phyloP scores from a whole-genome alignment of 1,140 invertebrate genomes.

The Scylla paramamosain region DNA sequence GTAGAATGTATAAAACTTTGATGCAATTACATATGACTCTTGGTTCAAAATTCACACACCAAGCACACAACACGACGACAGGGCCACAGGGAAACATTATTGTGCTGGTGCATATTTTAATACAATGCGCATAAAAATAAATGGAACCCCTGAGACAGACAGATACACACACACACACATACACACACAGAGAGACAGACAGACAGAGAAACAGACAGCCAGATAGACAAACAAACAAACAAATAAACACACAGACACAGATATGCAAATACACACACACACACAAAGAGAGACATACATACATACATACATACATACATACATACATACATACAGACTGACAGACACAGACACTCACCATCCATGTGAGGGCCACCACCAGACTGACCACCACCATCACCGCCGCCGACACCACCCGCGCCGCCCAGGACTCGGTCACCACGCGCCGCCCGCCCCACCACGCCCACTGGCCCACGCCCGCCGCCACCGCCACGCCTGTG shows the following conservation, averaged over 20 bases:
- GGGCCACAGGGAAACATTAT: no score
- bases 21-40: no score
- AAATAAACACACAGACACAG: background rate
- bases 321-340: no score
- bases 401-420: slow-evolving; percentile 26
- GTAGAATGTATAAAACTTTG: no score
- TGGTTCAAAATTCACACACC: no score
- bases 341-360: slow-evolving; percentile 40
- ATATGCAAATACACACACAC: background rate
- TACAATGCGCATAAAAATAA: no score
- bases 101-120: no score
- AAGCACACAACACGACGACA: no score
- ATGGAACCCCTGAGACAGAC: background rate
- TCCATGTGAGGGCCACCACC: slow-evolving; percentile 41
- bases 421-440: slow-evolving; percentile 53
- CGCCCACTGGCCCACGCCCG: background rate
- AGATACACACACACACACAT: background rate
- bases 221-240: background rate
- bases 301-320: no score
- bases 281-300: no score
- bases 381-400: slow-evolving; percentile 38
- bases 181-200: background rate
- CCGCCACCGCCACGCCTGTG: background rate
- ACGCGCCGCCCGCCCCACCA: slow-evolving; percentile 55
- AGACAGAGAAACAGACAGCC: background rate